phyloP scores from a whole-genome alignment of 2,113 vertebrate species.

The Lynx canadensis region DNA sequence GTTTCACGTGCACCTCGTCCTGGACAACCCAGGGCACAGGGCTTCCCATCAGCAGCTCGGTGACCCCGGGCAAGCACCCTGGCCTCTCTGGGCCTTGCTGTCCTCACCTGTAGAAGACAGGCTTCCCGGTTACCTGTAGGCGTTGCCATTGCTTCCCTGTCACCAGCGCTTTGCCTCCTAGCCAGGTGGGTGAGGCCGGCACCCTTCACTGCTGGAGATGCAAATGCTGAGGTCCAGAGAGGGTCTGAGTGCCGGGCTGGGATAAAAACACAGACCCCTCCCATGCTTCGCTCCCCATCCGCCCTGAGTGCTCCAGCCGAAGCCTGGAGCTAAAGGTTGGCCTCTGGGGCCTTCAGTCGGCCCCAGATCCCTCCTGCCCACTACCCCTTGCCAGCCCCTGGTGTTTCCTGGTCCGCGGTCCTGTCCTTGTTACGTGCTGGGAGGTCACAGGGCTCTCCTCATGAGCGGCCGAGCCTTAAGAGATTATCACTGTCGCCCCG shows the following conservation, averaged over 20 bases:
- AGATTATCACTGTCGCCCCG: neutral
- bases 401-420: neutral
- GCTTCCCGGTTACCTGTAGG: neutral
- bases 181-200: rapidly evolving
- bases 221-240: neutral
- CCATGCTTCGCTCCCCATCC: neutral
- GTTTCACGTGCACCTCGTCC: rapidly evolving
- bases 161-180: neutral
- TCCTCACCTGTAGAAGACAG: neutral
- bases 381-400: neutral
- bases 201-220: neutral
- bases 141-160: neutral
- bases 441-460: neutral
- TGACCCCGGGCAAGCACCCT: neutral
- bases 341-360: neutral
- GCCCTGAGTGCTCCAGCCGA: too few species aligned
- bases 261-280: neutral
- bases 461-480: neutral
- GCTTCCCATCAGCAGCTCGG: neutral
- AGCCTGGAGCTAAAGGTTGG: neutral
- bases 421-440: neutral
- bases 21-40: neutral
- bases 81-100: neutral
- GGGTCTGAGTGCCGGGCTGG: neutral
- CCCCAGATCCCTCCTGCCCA: neutral